phyloP scores from a whole-genome alignment of 2,113 vertebrate genomes.

The Hippolais icterina region DNA sequence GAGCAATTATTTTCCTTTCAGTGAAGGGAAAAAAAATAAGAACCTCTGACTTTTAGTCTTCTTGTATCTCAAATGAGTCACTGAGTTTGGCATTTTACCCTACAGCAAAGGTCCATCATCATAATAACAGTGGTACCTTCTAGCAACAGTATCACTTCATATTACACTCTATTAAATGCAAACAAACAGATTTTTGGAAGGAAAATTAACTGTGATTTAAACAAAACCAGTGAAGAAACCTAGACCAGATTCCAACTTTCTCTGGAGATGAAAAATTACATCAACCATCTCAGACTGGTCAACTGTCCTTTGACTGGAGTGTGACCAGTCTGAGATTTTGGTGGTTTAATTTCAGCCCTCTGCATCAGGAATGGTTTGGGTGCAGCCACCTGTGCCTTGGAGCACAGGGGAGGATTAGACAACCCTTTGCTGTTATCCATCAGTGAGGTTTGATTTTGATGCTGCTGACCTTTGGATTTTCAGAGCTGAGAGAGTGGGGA shows the following conservation, averaged over 20 bases:
- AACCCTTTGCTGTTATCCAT: background rate
- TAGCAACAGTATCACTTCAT: background rate
- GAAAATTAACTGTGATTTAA: background rate
- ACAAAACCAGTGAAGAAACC: background rate
- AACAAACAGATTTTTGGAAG: background rate
- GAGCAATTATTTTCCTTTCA: background rate
- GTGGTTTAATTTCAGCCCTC: background rate
- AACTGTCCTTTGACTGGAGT: background rate
- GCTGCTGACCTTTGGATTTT: background rate
- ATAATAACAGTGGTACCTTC: background rate
- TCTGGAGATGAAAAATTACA: background rate
- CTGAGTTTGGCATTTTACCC: background rate
- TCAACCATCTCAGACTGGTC: rapidly evolving
- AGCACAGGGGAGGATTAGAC: background rate
- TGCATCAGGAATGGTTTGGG: background rate
- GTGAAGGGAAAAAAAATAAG: background rate
- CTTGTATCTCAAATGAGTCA: background rate
- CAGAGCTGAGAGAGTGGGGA: background rate
- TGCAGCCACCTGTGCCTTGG: background rate
- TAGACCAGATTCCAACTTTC: background rate
- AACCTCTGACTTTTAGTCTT: background rate
- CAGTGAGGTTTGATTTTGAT: background rate
- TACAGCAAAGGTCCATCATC: background rate
- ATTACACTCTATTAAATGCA: background rate
- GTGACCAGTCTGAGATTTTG: background rate